phyloP scores from a whole-genome alignment of 2,797 vertebrate species.

The Sphenopsis melanotis region DNA sequence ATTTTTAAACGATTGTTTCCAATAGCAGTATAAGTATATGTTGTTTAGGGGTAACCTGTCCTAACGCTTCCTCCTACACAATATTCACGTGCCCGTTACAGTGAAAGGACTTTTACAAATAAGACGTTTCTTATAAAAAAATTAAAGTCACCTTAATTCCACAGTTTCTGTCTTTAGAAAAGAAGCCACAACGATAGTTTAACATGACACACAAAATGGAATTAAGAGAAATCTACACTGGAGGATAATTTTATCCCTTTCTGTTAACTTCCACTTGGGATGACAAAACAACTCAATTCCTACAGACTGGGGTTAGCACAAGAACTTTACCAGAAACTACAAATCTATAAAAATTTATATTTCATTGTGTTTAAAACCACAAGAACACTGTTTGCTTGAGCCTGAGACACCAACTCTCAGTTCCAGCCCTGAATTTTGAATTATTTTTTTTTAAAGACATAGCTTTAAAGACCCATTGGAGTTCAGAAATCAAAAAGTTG shows the following conservation, averaged over 20 bases:
- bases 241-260: conserved; percentile 63
- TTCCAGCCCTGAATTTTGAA: conserved; percentile 76
- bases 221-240: conserved; percentile 78
- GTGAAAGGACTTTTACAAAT: conserved; percentile 89
- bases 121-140: conserved; percentile 86
- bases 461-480: conserved; percentile 72
- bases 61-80: conserved; percentile 86
- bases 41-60: conserved; percentile 84
- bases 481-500: conserved; percentile 73
- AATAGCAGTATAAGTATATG: conserved; percentile 84
- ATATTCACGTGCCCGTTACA: conserved; percentile 90
- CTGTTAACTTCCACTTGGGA: conserved; percentile 66
- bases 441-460: conserved; percentile 69
- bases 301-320: conserved; percentile 76
- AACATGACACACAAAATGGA: conserved; percentile 86
- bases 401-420: conserved; percentile 75
- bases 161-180: conserved; percentile 79
- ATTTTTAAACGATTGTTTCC: conserved; percentile 77
- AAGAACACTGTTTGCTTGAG: conserved; percentile 77
- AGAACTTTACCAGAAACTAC: conserved; percentile 75
- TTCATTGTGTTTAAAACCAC: conserved; percentile 70
- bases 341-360: conserved; percentile 74
- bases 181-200: conserved; percentile 77
- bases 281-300: conserved; percentile 70
- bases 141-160: conserved; percentile 77